These are phyloP conservation scores for Danaus melanippus DNA, from an alignment of 1,140 invertebrate species.

Conservation along the genomic window DNA sequence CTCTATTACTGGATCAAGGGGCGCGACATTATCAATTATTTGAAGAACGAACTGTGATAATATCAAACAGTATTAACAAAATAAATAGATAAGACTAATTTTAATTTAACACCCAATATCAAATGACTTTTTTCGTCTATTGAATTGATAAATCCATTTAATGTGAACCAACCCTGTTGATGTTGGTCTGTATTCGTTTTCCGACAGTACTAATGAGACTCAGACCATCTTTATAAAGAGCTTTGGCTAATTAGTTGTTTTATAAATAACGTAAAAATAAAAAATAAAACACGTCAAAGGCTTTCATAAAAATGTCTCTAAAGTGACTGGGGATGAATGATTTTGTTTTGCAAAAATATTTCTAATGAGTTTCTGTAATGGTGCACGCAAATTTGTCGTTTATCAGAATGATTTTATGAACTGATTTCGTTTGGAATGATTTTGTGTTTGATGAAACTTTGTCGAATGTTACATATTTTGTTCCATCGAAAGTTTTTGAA, in stretches of 20 bases:
- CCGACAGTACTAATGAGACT: conserved; percentile 15
- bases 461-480: no score
- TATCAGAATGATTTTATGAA: no score
- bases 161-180: conserved; percentile 2
- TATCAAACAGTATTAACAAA: no score
- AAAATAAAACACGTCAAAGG: conserved; percentile 18
- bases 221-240: conserved; percentile 21
- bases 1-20: conserved; percentile 2
- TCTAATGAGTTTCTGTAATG: conserved; percentile 22
- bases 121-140: no score
- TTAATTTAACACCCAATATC: no score
- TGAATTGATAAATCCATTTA: not conserved
- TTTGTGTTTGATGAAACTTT: no score
- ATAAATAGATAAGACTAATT: no score
- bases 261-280: conserved; percentile 26
- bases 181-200: conserved; percentile 2
- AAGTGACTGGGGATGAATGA: conserved; percentile 26
- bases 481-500: no score
- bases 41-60: not conserved
- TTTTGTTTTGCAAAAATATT: conserved; percentile 20
- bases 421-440: no score
- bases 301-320: conserved; percentile 23
- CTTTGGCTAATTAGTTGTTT: conserved; percentile 29
- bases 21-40: not conserved
- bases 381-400: no score